These are phyloP conservation scores for Pyrocephalus nanus DNA, from an alignment of 2,797 vertebrate genomes.

Conservation along the genomic window DNA sequence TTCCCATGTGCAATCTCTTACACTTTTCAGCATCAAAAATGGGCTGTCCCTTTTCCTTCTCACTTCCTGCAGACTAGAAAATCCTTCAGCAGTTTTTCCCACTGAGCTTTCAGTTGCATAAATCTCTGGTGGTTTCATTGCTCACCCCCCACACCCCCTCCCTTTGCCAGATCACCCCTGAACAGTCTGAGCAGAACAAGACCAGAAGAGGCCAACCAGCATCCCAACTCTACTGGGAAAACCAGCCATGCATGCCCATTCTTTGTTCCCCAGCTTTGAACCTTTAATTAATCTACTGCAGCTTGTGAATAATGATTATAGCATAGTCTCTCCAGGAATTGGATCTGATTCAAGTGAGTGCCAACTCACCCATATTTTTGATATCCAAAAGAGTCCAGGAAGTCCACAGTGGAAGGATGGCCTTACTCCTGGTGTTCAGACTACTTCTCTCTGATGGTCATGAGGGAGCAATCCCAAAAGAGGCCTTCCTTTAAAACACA, in stretches of 20 bases:
- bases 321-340: background rate
- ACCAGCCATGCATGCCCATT: background rate
- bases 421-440: background rate
- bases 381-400: background rate
- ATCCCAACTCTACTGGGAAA: background rate
- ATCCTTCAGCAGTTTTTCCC: background rate
- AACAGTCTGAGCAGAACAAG: background rate
- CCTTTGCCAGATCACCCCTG: background rate
- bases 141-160: accelerated
- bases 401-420: background rate
- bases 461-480: background rate
- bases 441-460: background rate
- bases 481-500: background rate
- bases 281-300: background rate
- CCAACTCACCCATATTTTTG: background rate
- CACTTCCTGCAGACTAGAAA: background rate
- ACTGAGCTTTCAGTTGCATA: background rate
- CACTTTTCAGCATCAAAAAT: background rate
- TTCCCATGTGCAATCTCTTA: background rate
- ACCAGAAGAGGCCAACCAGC: background rate
- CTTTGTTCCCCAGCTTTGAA: background rate
- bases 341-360: background rate
- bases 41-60: background rate
- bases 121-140: background rate
- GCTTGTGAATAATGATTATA: background rate